Percentiles rank a stretch among this genome's conserved stretches.
phyloP scores from a whole-genome alignment of 2,888 invertebrate species.

The Drosophila trichaetosa region DNA sequence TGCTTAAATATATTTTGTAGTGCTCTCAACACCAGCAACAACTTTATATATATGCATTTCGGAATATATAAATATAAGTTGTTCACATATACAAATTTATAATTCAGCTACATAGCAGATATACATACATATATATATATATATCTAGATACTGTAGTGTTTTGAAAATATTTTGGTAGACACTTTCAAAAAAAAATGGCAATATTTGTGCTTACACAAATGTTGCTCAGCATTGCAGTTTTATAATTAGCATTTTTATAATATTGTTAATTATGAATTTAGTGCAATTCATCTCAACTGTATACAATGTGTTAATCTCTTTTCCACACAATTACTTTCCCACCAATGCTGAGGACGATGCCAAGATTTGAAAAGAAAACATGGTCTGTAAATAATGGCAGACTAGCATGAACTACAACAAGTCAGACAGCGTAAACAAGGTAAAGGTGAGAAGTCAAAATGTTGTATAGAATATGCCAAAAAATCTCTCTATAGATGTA shows the following conservation, averaged over 20 bases:
- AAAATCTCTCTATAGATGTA: background rate
- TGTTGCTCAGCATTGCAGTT: slow-evolving; percentile 15
- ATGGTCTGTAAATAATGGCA: background rate
- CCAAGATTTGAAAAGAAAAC: slow-evolving; percentile 1
- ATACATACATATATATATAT: slow-evolving; percentile 17
- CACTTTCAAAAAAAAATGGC: slow-evolving; percentile 40
- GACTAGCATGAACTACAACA: background rate
- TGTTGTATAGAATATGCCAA: no score
- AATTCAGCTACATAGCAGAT: slow-evolving; percentile 18
- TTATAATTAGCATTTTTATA: slow-evolving; percentile 18
- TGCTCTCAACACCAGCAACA: slow-evolving; percentile 47
- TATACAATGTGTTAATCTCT: slow-evolving; percentile 36
- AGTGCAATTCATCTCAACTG: slow-evolving; percentile 20
- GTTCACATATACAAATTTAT: slow-evolving; percentile 11
- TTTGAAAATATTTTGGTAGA: slow-evolving; percentile 40
- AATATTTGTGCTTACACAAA: slow-evolving; percentile 35
- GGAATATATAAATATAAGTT: slow-evolving; percentile 6
- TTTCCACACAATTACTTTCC: slow-evolving; percentile 37
- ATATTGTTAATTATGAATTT: slow-evolving; percentile 27
- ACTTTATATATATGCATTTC: slow-evolving; percentile 2
- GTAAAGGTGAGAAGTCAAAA: background rate
- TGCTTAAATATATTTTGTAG: slow-evolving; percentile 9
- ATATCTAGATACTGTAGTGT: slow-evolving; percentile 12
- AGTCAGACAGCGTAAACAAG: background rate
- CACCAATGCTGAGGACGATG: background rate